A percentile compares a stretch with the other conserved stretches of the same genome.
phyloP scores from a whole-genome alignment of 2,888 invertebrate genomes.

The Calameuta filiformis region DNA sequence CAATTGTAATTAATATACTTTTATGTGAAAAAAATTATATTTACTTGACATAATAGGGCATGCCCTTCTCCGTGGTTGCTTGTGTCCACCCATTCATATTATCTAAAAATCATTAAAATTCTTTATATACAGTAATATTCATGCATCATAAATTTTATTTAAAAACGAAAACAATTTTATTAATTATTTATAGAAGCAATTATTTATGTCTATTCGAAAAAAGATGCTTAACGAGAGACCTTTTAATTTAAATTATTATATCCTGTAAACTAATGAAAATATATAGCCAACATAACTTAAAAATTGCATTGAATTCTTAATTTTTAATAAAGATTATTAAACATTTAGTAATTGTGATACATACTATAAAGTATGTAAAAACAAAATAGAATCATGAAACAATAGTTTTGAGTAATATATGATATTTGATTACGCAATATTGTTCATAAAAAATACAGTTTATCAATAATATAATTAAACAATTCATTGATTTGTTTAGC shows the following conservation, averaged over 20 bases:
- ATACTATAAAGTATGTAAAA: neutral
- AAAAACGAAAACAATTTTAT: neutral
- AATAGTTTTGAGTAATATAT: neutral
- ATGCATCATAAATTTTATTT: neutral
- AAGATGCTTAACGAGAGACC: neutral
- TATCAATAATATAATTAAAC: neutral
- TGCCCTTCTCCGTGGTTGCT: constrained; percentile 72
- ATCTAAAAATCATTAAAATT: constrained; percentile 16
- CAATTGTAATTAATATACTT: neutral
- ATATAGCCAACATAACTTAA: neutral
- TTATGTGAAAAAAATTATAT: constrained; percentile 28
- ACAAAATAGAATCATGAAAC: neutral
- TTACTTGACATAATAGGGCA: constrained; percentile 72
- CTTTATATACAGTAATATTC: neutral
- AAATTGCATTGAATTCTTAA: neutral
- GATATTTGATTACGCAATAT: neutral
- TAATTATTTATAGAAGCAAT: neutral
- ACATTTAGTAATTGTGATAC: neutral
- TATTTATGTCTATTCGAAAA: neutral
- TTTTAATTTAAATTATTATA: neutral
- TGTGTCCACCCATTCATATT: constrained; percentile 67
- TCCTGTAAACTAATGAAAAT: neutral
- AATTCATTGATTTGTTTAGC: neutral
- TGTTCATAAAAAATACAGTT: neutral
- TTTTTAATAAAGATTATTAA: neutral